phyloP scores from a whole-genome alignment of 2,888 invertebrate species.

The Hylaea fasciaria region DNA sequence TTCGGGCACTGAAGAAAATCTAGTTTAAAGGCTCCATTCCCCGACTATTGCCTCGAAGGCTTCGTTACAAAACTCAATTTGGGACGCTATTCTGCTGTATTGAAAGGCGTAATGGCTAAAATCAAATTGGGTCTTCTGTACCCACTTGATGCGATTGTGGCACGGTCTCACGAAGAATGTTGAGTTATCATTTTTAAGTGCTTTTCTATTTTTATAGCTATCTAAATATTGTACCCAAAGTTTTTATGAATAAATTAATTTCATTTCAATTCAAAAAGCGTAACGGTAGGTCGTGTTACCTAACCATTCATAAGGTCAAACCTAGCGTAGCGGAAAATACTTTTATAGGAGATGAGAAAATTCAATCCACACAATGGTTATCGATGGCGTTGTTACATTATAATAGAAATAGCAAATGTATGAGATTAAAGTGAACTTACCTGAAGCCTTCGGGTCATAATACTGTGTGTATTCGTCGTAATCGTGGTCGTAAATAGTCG shows the following conservation, averaged over 20 bases:
- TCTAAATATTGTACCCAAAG: too few species aligned
- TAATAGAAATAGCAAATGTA: background rate
- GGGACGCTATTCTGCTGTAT: constrained; percentile 52
- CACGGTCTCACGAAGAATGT: constrained; percentile 5
- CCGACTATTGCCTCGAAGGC: constrained; percentile 53
- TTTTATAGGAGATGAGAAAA: background rate
- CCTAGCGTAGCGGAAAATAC: too few species aligned
- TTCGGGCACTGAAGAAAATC: constrained; percentile 46
- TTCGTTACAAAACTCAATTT: constrained; percentile 64
- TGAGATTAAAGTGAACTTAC: constrained; percentile 53
- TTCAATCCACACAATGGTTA: background rate
- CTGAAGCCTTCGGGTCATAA: constrained; percentile 74
- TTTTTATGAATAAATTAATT: too few species aligned
- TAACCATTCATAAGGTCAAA: too few species aligned
- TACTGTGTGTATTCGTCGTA: constrained; percentile 72
- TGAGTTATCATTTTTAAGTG: background rate
- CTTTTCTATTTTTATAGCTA: background rate
- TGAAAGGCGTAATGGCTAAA: constrained; percentile 53
- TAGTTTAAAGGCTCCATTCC: constrained; percentile 47
- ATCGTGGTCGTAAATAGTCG: constrained; percentile 76
- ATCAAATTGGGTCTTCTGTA: constrained; percentile 49
- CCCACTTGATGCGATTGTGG: constrained; percentile 17
- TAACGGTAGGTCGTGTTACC: too few species aligned
- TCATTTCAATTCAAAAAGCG: too few species aligned
- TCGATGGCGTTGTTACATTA: background rate